Evolutionary conservation across 2,888 invertebrate species (phyloP).

Genomic region (Macrophya annulata): DNA sequence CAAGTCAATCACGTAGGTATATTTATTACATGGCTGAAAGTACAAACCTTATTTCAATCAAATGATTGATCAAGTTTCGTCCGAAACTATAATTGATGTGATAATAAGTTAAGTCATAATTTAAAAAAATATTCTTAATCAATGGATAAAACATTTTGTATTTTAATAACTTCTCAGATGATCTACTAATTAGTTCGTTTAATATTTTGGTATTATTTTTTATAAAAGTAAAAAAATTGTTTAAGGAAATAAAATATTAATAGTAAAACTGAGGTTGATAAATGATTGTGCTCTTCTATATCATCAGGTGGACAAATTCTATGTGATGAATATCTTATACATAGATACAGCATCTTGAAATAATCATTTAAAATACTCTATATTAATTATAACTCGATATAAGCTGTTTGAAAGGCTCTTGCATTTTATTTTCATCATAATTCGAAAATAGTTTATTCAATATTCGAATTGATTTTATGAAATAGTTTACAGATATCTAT

Average conservation of each 20-base stretch:
- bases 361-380: neutral
- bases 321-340: neutral
- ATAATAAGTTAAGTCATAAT: neutral
- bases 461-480: neutral
- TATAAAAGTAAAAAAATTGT: neutral
- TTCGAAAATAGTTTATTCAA: neutral
- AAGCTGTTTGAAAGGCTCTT: constrained; percentile 1
- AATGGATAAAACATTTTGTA: neutral
- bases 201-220: neutral
- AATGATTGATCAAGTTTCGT: neutral
- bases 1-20: neutral
- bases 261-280: neutral
- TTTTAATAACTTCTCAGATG: neutral
- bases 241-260: neutral
- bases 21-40: neutral
- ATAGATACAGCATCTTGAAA: neutral
- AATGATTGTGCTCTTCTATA: neutral
- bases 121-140: neutral
- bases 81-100: neutral
- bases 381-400: constrained; percentile 4
- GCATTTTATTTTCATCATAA: neutral
- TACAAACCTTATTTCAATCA: neutral
- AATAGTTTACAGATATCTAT: constrained; percentile 11
- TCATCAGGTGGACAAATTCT: neutral
- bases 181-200: neutral